A percentile compares a stretch with the other conserved stretches of the same genome.
Evolutionary conservation across 2,888 invertebrate species (phyloP).

Genomic region (Leucophenga maculata): DNA sequence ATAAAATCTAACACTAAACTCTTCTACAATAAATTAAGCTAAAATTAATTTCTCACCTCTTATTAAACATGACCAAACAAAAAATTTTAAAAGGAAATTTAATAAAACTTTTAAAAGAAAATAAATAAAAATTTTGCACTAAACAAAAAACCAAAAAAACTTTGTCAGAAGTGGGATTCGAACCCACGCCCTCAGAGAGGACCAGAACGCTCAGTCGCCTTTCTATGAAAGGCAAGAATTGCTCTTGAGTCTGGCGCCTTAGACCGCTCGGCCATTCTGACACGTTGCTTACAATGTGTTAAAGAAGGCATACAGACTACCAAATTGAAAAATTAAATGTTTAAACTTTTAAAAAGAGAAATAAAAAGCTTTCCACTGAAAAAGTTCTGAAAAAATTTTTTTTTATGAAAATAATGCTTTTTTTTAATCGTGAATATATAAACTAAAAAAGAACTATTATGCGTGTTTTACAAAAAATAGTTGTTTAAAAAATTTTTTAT

Average conservation of each 20-base stretch:
- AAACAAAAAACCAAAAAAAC: neutral
- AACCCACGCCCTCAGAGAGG: slow-evolving; percentile 40
- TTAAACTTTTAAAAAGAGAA: too few relatives aligned
- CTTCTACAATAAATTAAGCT: too few relatives aligned
- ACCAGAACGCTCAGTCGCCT: slow-evolving; percentile 65
- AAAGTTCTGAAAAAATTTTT: too few relatives aligned
- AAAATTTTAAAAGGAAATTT: neutral
- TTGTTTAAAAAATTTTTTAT: too few relatives aligned
- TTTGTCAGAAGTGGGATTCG: neutral
- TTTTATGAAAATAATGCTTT: too few relatives aligned
- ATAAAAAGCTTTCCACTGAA: too few relatives aligned
- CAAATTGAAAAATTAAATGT: too few relatives aligned
- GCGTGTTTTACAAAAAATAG: too few relatives aligned
- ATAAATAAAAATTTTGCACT: neutral
- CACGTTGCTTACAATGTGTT: neutral
- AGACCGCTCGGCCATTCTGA: slow-evolving; percentile 54
- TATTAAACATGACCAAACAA: neutral
- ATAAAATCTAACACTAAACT: neutral
- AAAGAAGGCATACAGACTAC: too few relatives aligned
- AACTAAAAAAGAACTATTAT: too few relatives aligned
- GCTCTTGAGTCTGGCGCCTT: slow-evolving; percentile 56
- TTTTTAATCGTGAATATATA: too few relatives aligned
- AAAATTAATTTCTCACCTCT: too few relatives aligned
- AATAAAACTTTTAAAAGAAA: neutral
- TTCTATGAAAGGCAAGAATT: slow-evolving; percentile 51